Evolutionary conservation across 2,797 vertebrate species (phyloP), one percentile per base, ranked within the genome.

Genomic region (Coregonus sp.): DNA sequence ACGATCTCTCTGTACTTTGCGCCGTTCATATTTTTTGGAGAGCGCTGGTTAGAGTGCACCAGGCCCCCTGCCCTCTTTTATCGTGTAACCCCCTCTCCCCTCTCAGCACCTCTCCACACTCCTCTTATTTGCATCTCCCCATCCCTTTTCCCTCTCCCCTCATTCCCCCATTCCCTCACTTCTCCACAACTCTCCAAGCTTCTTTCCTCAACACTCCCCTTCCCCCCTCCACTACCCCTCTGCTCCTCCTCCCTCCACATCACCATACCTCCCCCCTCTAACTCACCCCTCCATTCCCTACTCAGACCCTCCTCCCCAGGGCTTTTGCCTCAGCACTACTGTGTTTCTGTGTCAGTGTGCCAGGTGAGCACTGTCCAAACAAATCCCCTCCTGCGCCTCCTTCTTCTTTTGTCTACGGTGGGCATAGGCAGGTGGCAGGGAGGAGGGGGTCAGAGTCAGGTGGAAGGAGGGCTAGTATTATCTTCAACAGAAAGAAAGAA

Each of bases 311-410:
- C 90, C 86, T 86, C 2, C 40, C 9, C 33, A 16, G 86, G 86
- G 86, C 84, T 69, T 47, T 88, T 80, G 82, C 78, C 83, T 84
- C 86, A 91, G 92, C 89, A 89, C 89, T 84, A 59, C 59, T 61
- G 7, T 61, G 86, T 90, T 90, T 89, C 88, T 88, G 80, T 91
- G 89, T 90, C 80, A 83, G 87, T 76, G 63, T 85, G 73, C 90
- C 91, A 93, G 93, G 92, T 93, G 91, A 94, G 91, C 86, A 88
- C 91, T 93, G 92, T 93, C 89, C 88, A 90, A 93, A 92, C 92
- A 91, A 90, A 93, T 92, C 88, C 87, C 90, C 87, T 90, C 7
- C 40, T 47, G 9, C 9, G 40, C 40, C 40, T 47, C 40, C 83
- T 81, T 52, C 84, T 93, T 95, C 93, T 95, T 94, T 92, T 94